Base-by-base conservation (phyloP, 1,140 invertebrate genomes). In the Halyomorpha halys region DNA sequence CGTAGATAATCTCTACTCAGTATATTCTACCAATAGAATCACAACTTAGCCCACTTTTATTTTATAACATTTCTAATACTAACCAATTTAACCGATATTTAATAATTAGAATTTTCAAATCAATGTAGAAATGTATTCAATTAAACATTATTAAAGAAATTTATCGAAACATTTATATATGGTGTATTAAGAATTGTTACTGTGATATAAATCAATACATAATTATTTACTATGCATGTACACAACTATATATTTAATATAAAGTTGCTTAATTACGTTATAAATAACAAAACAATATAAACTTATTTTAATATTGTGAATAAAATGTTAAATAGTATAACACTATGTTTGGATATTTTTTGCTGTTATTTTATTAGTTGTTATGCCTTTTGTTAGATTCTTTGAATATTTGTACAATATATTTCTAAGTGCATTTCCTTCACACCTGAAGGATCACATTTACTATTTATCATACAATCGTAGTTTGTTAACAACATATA, bases 171-270 rank as follows among this genome's bases (percentile, higher is more conserved):
- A 23, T 56, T 19, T 23, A 23, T 19, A 23, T 4, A 21, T 56
- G 53, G 14, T 21, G 53, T 56, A 27, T 56, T 56, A 23, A 21
- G 15, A 27, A 21, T 21, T 56, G 53, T 56, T 27, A 56, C 53
- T 56, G 53, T 56, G 53, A 56, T 56, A 56, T 23, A 56, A 56
- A 56, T 56, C 25, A 56, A 56, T 21, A 56, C 45, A 47, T 47
- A n/a, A 56, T 23, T 56, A 30, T 30, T 30, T 30, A 30, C 25
- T n/a, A n/a, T 56, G 53, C 53, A 56, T 56, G 53, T 21, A 56
- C 14, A 56, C 15, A 21, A 27, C 25, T 23, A 23, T 21, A 56
- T 27, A 56, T 56, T 56, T 19, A 56, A 23, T 15, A 56, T 6
- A 56, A 21, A 23, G 21, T n/a, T 47, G 45, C 45, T 47, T 56